Evolutionary conservation across 2,113 vertebrate genomes (phyloP).

Genomic region (Dolichallabes microphthalmus): DNA sequence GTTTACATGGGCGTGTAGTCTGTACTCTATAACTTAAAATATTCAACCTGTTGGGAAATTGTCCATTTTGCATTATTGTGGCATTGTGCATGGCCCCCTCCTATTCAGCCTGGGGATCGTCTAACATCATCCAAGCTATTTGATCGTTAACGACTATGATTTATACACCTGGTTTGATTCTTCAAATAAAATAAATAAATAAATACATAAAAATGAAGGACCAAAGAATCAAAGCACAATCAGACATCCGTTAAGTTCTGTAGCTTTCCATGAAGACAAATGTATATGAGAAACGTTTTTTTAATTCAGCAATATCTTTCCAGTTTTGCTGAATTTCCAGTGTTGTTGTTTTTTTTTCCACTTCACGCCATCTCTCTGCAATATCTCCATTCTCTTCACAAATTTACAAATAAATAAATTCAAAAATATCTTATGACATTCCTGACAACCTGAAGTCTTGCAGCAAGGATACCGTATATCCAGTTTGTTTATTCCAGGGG

Average conservation of each 20-base stretch:
- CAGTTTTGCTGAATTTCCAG: background rate
- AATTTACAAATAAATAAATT: conserved; percentile 61
- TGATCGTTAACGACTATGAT: conserved; percentile 1
- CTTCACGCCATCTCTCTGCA: conserved; percentile 39
- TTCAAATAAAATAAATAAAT: conserved; percentile 69
- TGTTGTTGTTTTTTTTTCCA: background rate
- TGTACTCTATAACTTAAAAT: conserved; percentile 6
- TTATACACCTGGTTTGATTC: conserved; percentile 62
- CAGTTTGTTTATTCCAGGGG: conserved; percentile 29
- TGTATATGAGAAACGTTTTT: conserved; percentile 52
- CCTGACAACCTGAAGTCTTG: conserved; percentile 70
- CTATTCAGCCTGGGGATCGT: conserved; percentile 51
- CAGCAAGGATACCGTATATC: conserved; percentile 56
- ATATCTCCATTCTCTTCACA: conserved; percentile 49
- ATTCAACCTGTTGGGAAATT: background rate
- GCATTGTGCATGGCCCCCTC: background rate
- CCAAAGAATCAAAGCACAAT: conserved; percentile 60
- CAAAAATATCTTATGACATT: conserved; percentile 75
- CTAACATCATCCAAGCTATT: conserved; percentile 36
- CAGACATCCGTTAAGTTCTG: conserved; percentile 50
- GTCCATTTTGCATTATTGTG: conserved; percentile 3
- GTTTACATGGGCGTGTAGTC: conserved; percentile 2
- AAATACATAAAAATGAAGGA: conserved; percentile 60
- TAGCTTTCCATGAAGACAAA: conserved; percentile 62
- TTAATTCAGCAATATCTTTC: background rate